Conservation (phyloP, 2,888 invertebrate genomes). For the Drosophila heteroneura region DNA sequence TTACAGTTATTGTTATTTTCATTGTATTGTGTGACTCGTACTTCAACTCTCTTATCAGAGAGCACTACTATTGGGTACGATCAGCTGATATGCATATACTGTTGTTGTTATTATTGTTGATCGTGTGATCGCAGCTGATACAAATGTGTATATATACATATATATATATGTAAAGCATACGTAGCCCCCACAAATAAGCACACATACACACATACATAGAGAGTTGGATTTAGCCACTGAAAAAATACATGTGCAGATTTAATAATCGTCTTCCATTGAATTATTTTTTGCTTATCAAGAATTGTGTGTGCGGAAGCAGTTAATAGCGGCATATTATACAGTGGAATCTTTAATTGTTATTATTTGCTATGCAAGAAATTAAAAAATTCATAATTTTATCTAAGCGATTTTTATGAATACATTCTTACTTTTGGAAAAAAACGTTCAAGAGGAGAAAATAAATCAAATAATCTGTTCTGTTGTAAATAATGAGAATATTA, state of each 20-base stretch:
- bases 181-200: slow-evolving; percentile 21
- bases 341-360: not conserved
- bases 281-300: slow-evolving; percentile 9
- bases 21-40: slow-evolving; percentile 14
- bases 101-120: slow-evolving; percentile 21
- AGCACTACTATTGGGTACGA: slow-evolving; percentile 21
- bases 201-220: not conserved
- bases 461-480: not conserved
- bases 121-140: slow-evolving; percentile 57
- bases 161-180: slow-evolving; percentile 15
- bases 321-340: slow-evolving; percentile 6
- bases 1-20: slow-evolving; percentile 1
- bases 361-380: not conserved
- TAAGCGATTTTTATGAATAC: not conserved
- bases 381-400: not conserved
- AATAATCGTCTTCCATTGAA: slow-evolving; percentile 27
- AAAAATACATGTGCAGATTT: slow-evolving; percentile 21
- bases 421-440: not conserved
- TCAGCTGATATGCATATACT: slow-evolving; percentile 37
- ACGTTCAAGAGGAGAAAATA: not conserved
- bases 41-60: slow-evolving; percentile 44
- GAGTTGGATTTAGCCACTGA: not conserved
- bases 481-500: not conserved
- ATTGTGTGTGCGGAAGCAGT: slow-evolving; percentile 31
- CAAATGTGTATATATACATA: not conserved